Evolutionary conservation across 2,888 invertebrate genomes (phyloP), one percentile per base, ranked within the genome.

Genomic region (Drosophila neutralis): DNA sequence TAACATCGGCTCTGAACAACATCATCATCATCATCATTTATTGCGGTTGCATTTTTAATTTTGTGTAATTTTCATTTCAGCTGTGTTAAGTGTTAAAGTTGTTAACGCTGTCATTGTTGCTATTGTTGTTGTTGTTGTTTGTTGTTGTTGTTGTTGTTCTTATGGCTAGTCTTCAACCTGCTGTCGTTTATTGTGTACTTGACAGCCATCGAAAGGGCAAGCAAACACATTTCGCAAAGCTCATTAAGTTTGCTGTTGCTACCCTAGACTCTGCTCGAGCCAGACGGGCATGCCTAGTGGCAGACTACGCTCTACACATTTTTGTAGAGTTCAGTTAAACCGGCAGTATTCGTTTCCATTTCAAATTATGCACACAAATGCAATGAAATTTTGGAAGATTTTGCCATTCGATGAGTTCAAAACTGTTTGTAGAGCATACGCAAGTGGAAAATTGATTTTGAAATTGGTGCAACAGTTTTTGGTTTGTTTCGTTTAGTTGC

Each of bases 181-280:
- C 88, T 86, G 87, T 83, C 80, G 82, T 86, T 86, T 87, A 86
- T 83, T 84, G 89, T 88, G 89, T 87, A 87, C 89, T 84, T 87
- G 87, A 82, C 84, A 83, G 85, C 82, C 82, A 88, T 89, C 84
- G 89, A 89, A 86, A 86, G 87, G 89, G 89, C 86, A 86, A 87
- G 83, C 82, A 87, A 86, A 89, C 85, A 86, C 80, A 86, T 86
- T 86, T 86, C 84, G 85, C 88, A 88, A 88, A 86, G 88, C 85
- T 86, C 88, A 86, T 86, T 86, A 86, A 86, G 80, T 85, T 79
- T 71, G 68, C 69, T 72, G 63, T 76, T 73, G 11, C 65, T 74
- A 78, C 78, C 75, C 75, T 71, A 2, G 18, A 33, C 4, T 15
- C 11, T 1, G 31, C 0, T 3, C 1, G 1, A 4, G 4, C 4